Conservation (phyloP, 2,888 invertebrate species). For the Epirrita christyi region DNA sequence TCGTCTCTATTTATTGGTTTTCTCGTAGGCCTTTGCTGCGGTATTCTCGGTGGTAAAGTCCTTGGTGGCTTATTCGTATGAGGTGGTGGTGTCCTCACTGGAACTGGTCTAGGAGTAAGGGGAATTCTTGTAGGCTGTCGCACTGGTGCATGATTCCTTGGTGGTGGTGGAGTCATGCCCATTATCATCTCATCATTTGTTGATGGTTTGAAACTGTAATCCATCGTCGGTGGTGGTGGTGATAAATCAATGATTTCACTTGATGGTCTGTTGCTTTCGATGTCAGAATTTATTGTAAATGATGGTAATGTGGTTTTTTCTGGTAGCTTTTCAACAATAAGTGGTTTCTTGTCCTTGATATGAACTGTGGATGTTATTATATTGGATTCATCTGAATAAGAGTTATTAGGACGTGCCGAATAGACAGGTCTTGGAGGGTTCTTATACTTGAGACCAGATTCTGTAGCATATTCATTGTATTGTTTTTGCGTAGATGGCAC, state of each 20-base stretch:
- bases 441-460: constrained; percentile 53
- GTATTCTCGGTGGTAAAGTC: constrained; percentile 60
- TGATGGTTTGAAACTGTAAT: constrained; percentile 73
- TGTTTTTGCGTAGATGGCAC: constrained; percentile 48
- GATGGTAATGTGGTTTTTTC: constrained; percentile 65
- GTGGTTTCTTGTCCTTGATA: constrained; percentile 74
- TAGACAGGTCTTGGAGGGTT: constrained; percentile 56
- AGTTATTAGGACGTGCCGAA: constrained; percentile 51
- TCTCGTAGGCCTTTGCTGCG: constrained; percentile 63
- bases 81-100: constrained; percentile 65
- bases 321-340: constrained; percentile 64
- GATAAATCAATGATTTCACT: constrained; percentile 79
- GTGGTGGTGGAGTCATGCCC: constrained; percentile 84
- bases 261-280: constrained; percentile 61
- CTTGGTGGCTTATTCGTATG: constrained; percentile 68
- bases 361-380: constrained; percentile 80
- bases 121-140: constrained; percentile 59
- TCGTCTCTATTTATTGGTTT: constrained; percentile 69
- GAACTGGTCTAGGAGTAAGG: constrained; percentile 62
- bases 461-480: constrained; percentile 42
- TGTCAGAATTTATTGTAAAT: constrained; percentile 59
- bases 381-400: constrained; percentile 61
- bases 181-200: constrained; percentile 80
- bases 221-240: constrained; percentile 77
- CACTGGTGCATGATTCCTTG: constrained; percentile 58